Evolutionary conservation across 1,140 invertebrate species (phyloP).

Genomic region (Dendrolimus kikuchii): DNA sequence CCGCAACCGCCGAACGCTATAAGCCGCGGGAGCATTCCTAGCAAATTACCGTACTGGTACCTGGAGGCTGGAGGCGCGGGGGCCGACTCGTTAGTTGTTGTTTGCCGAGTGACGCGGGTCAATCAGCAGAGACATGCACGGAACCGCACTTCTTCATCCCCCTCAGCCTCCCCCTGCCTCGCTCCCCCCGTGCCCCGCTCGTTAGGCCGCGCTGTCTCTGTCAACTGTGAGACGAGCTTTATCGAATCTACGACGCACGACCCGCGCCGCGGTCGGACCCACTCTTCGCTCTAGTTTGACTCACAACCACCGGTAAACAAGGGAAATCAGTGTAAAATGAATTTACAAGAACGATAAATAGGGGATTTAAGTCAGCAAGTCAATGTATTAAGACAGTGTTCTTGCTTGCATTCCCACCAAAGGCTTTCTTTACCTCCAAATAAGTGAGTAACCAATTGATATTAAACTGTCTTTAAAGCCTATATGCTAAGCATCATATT

Average conservation of each 20-base stretch:
- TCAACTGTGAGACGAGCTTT: constrained; percentile 66
- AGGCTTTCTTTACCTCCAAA: too few relatives aligned
- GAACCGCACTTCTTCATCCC: constrained; percentile 76
- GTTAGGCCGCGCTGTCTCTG: constrained; percentile 66
- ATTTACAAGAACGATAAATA: constrained; percentile 48
- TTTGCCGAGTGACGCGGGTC: constrained; percentile 73
- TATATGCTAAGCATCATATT: too few relatives aligned
- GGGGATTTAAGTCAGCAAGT: constrained; percentile 9
- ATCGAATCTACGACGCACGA: constrained; percentile 71
- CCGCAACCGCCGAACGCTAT: too few relatives aligned
- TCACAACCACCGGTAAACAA: constrained; percentile 62
- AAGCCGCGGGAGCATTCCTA: constrained; percentile 56
- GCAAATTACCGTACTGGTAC: constrained; percentile 41
- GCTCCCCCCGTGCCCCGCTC: constrained; percentile 40
- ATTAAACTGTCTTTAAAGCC: too few relatives aligned
- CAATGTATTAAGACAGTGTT: too few relatives aligned
- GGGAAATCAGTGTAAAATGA: constrained; percentile 64
- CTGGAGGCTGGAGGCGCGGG: constrained; percentile 59
- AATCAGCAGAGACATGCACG: constrained; percentile 79
- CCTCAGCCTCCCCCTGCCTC: constrained; percentile 18
- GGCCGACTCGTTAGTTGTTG: constrained; percentile 73
- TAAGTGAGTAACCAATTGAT: too few relatives aligned
- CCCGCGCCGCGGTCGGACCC: constrained; percentile 53
- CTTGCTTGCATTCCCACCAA: not conserved
- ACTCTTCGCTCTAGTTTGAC: constrained; percentile 60